A percentile compares a stretch with the other conserved stretches of the same genome.
Evolutionary conservation across 1,140 invertebrate species (phyloP).

Genomic region (Pachyrhynchus sulphureomaculatus): DNA sequence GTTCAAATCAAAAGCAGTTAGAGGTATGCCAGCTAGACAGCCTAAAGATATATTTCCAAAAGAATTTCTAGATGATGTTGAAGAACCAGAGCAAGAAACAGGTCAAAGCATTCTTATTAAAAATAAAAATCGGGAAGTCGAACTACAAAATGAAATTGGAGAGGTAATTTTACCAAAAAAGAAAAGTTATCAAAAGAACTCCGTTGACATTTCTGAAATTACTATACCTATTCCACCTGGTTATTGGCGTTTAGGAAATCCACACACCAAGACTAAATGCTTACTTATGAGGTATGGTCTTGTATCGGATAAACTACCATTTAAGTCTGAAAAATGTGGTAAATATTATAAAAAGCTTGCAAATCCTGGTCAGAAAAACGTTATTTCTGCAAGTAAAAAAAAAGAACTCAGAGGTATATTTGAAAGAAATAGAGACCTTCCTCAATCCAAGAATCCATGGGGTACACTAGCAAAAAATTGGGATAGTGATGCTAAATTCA

Average conservation of each 20-base stretch:
- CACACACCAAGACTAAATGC: conserved; percentile 62
- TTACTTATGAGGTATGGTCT: conserved; percentile 75
- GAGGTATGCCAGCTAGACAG: conserved; percentile 50
- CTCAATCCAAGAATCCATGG: conserved; percentile 68
- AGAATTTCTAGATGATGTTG: conserved; percentile 51
- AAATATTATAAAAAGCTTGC: conserved; percentile 67
- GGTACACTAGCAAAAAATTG: conserved; percentile 68
- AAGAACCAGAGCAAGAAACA: conserved; percentile 49
- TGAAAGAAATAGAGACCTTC: conserved; percentile 51
- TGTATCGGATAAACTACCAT: conserved; percentile 62
- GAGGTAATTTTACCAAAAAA: conserved; percentile 34
- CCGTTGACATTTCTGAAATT: conserved; percentile 55
- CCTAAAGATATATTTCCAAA: conserved; percentile 45
- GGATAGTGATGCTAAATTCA: conserved; percentile 60
- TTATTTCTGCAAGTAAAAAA: conserved; percentile 50
- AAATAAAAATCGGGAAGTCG: conserved; percentile 43
- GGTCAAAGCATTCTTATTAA: conserved; percentile 46
- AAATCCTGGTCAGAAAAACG: conserved; percentile 53
- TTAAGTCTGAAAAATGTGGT: conserved; percentile 61
- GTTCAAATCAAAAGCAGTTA: conserved; percentile 58
- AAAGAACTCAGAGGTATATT: conserved; percentile 54
- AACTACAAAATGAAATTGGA: conserved; percentile 46
- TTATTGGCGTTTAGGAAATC: conserved; percentile 71
- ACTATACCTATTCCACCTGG: conserved; percentile 65
- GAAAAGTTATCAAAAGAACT: conserved; percentile 39